These are phyloP conservation scores for Butorides virescens DNA, from an alignment of 2,113 vertebrate species.

Conservation along the genomic window DNA sequence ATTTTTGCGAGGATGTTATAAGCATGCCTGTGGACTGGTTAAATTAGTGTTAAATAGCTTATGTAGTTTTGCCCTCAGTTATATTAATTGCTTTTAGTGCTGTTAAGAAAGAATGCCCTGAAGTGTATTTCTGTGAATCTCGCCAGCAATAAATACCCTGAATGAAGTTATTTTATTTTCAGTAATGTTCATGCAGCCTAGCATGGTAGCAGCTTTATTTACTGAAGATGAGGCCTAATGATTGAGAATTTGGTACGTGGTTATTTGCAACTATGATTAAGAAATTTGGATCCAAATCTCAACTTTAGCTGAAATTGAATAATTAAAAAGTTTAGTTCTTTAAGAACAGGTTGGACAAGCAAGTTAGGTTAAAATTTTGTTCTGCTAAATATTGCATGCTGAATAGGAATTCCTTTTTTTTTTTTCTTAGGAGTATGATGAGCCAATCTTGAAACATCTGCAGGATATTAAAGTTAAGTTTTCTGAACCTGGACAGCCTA, in stretches of 20 bases:
- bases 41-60: background rate
- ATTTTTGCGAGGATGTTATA: background rate
- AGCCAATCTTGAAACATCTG: constrained; percentile 94
- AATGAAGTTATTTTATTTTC: background rate
- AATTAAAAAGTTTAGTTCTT: background rate
- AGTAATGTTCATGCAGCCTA: background rate
- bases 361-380: background rate
- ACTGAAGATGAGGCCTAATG: background rate
- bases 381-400: background rate
- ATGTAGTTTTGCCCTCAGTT: background rate
- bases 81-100: background rate
- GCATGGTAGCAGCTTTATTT: background rate
- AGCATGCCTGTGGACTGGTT: background rate
- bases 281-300: background rate
- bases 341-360: background rate
- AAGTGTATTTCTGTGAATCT: background rate
- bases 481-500: constrained; percentile 91
- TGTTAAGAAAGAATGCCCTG: background rate
- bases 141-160: background rate
- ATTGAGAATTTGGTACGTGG: background rate
- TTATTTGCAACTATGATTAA: background rate
- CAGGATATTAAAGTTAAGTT: constrained; percentile 97
- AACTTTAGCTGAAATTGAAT: background rate
- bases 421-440: constrained; percentile 88
- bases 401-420: background rate